phyloP scores from a whole-genome alignment of 2,888 invertebrate genomes.

The Pyrgus malvae region DNA sequence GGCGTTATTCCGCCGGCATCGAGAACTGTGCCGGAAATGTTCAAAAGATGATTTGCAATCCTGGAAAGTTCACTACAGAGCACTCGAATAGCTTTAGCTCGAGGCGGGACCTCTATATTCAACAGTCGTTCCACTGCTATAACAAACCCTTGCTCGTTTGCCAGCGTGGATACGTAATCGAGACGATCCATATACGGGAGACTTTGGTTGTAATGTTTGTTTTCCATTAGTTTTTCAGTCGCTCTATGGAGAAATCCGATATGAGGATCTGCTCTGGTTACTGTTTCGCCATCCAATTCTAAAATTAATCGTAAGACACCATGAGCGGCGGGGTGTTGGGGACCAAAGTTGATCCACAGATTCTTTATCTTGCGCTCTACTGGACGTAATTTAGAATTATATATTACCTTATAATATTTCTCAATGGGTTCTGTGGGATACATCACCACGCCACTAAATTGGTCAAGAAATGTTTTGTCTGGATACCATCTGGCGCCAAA shows the following conservation, averaged over 20 bases:
- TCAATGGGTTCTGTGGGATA: constrained; percentile 74
- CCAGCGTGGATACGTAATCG: constrained; percentile 93
- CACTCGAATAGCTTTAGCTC: constrained; percentile 91
- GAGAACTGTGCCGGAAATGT: constrained; percentile 86
- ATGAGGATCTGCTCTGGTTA: constrained; percentile 90
- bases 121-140: constrained; percentile 92
- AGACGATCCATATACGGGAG: constrained; percentile 93
- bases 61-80: constrained; percentile 89
- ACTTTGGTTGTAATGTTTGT: constrained; percentile 92
- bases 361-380: constrained; percentile 84
- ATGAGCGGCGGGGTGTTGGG: constrained; percentile 95
- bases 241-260: constrained; percentile 93
- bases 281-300: constrained; percentile 91
- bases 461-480: constrained; percentile 81
- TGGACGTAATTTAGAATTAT: constrained; percentile 55
- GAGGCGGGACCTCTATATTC: constrained; percentile 87
- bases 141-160: constrained; percentile 89
- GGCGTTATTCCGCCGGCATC: constrained; percentile 95
- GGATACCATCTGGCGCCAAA: constrained; percentile 82
- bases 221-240: constrained; percentile 94
- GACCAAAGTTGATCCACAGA: constrained; percentile 91
- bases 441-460: constrained; percentile 81
- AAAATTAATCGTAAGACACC: constrained; percentile 91
- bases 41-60: constrained; percentile 90
- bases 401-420: constrained; percentile 59